Evolutionary conservation across 2,888 invertebrate genomes (phyloP), one percentile per base, ranked within the genome.

Genomic region (Hemicrepidius hirtus): DNA sequence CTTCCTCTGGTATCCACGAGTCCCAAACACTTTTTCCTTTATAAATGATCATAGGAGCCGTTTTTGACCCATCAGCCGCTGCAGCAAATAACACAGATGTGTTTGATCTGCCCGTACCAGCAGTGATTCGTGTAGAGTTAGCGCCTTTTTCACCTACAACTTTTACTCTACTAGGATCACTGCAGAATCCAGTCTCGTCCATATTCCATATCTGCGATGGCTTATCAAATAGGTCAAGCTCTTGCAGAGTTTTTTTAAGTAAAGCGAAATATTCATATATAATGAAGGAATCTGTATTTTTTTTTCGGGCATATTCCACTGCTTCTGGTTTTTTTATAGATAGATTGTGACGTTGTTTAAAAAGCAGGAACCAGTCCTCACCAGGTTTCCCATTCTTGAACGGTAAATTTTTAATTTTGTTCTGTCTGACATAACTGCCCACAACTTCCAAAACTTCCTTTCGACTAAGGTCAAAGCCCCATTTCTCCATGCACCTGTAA

Each of bases 321-420:
- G 78, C 68, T 76, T 83, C 80, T n/a, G 82, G 82, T 72, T 80
- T 80, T 78, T 83, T 84, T 44, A 83, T 68, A 10, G 81, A 81
- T 10, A 84, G 65, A 60, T 76, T 73, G 64, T 84, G 77, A 16
- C 82, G 67, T 55, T 80, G 81, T 68, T 77, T 79, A 74, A 82
- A 84, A 1, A 50, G 60, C 0, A 77, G n/a, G 63, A 82, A 82
- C 81, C 81, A 82, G 53, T 82, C 81, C 53, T 76, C n/a, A n/a
- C n/a, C n/a, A n/a, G n/a, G n/a, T n/a, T n/a, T n/a, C n/a, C n/a
- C n/a, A n/a, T n/a, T n/a, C 75, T 79, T 82, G 70, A 83, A 83
- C n/a, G n/a, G n/a, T n/a, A n/a, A n/a, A n/a, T n/a, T n/a, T n/a
- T n/a, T n/a, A 5, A 83, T 65, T 9, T 75, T 64, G 65, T 83